These are phyloP conservation scores for Polypedilum vanderplanki DNA, from an alignment of 1,140 invertebrate genomes.

Conservation along the genomic window DNA sequence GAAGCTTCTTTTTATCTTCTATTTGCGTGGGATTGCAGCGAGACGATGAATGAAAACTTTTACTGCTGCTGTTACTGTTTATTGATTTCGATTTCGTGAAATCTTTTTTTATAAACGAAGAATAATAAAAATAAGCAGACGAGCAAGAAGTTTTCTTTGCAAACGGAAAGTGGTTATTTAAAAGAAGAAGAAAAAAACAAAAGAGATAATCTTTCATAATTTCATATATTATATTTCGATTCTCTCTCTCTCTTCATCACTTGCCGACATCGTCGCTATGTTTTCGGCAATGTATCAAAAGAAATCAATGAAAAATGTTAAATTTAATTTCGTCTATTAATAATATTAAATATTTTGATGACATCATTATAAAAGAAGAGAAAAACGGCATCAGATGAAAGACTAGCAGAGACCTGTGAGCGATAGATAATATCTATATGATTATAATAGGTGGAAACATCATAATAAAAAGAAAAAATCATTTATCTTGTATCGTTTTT, in stretches of 20 bases:
- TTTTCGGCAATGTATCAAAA: not conserved
- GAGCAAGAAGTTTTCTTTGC: too few species aligned
- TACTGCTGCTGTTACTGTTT: too few species aligned
- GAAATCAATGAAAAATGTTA: not conserved
- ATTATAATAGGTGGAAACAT: constrained; percentile 21
- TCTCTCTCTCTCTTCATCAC: not conserved
- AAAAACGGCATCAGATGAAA: not conserved
- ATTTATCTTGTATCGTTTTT: constrained; percentile 27
- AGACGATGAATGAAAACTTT: too few species aligned
- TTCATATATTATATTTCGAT: too few species aligned
- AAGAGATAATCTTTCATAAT: too few species aligned
- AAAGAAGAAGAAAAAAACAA: too few species aligned
- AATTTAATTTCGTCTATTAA: constrained; percentile 21
- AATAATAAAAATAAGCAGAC: too few species aligned
- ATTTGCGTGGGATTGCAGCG: too few species aligned
- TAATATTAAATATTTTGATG: constrained; percentile 28
- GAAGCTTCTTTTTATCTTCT: too few species aligned
- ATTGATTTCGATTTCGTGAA: too few species aligned
- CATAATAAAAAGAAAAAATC: constrained; percentile 11
- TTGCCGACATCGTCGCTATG: not conserved
- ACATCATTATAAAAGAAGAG: constrained; percentile 17
- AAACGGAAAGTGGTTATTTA: too few species aligned
- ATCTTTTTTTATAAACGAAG: too few species aligned
- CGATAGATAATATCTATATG: constrained; percentile 6
- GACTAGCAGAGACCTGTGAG: not conserved